These are phyloP conservation scores for Avahi laniger DNA, from an alignment of 2,797 vertebrate genomes.

Conservation along the genomic window DNA sequence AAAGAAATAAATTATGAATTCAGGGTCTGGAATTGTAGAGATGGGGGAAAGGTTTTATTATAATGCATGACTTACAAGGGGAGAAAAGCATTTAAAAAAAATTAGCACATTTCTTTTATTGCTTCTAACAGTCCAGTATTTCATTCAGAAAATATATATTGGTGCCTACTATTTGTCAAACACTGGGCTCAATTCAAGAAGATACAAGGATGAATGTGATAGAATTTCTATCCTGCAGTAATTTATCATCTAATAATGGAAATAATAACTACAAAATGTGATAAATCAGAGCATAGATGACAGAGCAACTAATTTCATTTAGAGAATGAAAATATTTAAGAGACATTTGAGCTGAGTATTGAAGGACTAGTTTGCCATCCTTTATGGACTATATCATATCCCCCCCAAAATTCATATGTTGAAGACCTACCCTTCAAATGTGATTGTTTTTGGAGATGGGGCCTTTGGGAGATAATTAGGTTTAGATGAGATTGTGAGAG, in stretches of 20 bases:
- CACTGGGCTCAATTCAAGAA: neutral
- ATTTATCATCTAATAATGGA: neutral
- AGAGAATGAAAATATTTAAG: neutral
- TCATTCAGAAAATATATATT: slow-evolving; percentile 48
- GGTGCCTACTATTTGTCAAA: neutral
- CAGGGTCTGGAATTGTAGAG: slow-evolving; percentile 48
- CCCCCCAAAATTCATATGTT: neutral
- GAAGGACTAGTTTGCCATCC: neutral
- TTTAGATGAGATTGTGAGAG: neutral
- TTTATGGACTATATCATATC: neutral
- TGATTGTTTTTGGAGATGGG: neutral
- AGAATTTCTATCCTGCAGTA: neutral
- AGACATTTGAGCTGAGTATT: slow-evolving; percentile 56
- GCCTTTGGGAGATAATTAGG: neutral
- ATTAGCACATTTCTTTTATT: slow-evolving; percentile 68
- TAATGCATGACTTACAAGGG: slow-evolving; percentile 71
- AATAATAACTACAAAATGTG: neutral
- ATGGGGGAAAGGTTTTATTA: slow-evolving; percentile 43
- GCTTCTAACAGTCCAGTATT: slow-evolving; percentile 63
- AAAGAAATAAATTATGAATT: slow-evolving; percentile 68
- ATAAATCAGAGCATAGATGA: neutral
- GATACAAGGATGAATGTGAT: neutral
- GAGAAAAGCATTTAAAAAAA: slow-evolving; percentile 39
- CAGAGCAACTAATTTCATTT: neutral
- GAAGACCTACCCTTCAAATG: neutral